Conservation (phyloP, 2,888 invertebrate species). For the Pachydiplax longipennis region DNA sequence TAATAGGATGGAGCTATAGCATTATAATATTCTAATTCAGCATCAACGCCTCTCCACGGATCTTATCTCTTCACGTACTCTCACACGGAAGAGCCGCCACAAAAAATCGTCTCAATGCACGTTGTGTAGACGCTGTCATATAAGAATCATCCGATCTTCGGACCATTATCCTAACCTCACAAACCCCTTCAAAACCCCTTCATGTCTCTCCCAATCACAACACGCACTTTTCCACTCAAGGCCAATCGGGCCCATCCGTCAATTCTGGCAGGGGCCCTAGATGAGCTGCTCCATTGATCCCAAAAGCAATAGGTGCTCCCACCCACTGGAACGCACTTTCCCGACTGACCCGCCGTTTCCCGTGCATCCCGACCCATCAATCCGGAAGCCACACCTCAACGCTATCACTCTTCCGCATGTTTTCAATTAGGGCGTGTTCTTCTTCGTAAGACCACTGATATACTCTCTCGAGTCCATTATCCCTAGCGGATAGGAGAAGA, state of each 20-base stretch:
- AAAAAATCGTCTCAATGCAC: no score
- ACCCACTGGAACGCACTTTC: background rate
- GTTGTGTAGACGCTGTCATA: background rate
- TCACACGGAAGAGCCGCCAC: no score
- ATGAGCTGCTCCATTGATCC: background rate
- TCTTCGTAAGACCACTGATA: background rate
- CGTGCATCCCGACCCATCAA: background rate
- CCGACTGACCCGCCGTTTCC: background rate
- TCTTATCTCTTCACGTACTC: no score
- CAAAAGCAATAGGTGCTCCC: background rate
- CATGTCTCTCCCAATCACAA: background rate
- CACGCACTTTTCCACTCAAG: conserved; percentile 4
- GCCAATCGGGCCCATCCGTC: conserved; percentile 7
- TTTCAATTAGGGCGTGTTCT: conserved; percentile 21
- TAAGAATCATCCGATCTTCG: background rate
- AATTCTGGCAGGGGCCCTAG: background rate
- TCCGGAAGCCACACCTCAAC: background rate
- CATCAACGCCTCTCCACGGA: no score
- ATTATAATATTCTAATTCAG: no score
- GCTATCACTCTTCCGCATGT: background rate
- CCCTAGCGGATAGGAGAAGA: background rate
- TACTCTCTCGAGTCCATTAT: background rate
- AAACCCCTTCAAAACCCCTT: background rate
- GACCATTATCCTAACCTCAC: conserved; percentile 5
- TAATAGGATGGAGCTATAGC: no score